Evolutionary conservation across 2,797 vertebrate genomes (phyloP), one percentile per base, ranked within the genome.

Genomic region (Lutjanus argentimaculatus): DNA sequence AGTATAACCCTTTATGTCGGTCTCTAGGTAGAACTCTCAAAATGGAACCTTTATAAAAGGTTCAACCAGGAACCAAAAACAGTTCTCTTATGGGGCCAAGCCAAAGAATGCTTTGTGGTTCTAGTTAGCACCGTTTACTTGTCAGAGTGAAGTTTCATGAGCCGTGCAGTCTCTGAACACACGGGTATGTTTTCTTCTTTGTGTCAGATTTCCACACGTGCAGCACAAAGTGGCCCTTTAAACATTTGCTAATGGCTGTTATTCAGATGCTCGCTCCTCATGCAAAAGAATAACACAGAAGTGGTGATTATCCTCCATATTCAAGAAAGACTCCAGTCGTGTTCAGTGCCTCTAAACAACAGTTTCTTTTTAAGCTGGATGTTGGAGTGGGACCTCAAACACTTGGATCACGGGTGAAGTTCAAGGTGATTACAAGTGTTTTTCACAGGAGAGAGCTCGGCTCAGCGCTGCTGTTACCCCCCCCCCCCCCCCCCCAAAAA

Each of bases 341-440:
- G n/a, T 67, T 71, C 19, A 64, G 42, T 36, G 40, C 53, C 68
- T 78, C 25, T 67, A n/a, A 76, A 80, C 64, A 79, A 21, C 56
- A 43, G 30, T 62, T 85, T 63, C 45, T 42, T 80, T 79, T 82
- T 55, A 73, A 69, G 66, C 15, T 15, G 22, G 63, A 64, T 73
- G 57, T 56, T 65, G 30, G 30, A 67, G 40, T n/a, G 67, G 55
- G 46, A 51, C 67, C 43, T 77, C 43, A 74, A 67, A 82, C 62
- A 22, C 40, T 66, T 52, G 30, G 64, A 64, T 90, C 74, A 71
- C 55, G 78, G 74, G 49, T 87, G 75, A 77, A 70, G 72, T 81
- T 85, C 51, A 80, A 85, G 80, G 67, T 88, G 78, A 88, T 79
- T 63, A 70, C 66, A 56, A 56, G 75, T 68, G 55, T 73, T 13